Percentiles rank a stretch among this genome's conserved stretches.
Conservation (phyloP, 2,113 vertebrate species). For the Chionodraco myersi region DNA sequence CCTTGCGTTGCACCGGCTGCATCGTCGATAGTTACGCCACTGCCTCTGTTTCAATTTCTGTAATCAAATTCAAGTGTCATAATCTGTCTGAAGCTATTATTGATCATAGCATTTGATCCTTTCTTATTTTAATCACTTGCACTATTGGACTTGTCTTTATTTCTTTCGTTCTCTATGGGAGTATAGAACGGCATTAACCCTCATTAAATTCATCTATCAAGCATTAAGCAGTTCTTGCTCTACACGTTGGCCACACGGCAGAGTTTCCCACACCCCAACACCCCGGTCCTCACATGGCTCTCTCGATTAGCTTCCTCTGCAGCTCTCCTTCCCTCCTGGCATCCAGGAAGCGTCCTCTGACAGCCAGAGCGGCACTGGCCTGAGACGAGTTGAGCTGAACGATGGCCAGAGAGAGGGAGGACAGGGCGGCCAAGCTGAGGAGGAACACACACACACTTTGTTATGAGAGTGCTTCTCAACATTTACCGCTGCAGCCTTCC, state of each 20-base stretch:
- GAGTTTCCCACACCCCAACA: background rate
- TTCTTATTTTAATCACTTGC: background rate
- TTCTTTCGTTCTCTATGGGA: background rate
- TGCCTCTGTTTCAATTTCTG: no score
- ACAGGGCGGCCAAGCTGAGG: constrained; percentile 73
- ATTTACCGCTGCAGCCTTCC: constrained; percentile 41
- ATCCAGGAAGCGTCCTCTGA: constrained; percentile 77
- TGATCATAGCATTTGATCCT: background rate
- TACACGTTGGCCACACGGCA: constrained; percentile 26
- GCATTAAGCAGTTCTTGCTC: constrained; percentile 10
- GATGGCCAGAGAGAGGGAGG: constrained; percentile 77
- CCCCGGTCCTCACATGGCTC: constrained; percentile 74
- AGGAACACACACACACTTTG: constrained; percentile 12
- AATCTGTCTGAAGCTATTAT: background rate
- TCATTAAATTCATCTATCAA: constrained; percentile 7
- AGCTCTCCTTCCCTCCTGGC: constrained; percentile 73
- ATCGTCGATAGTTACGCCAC: no score
- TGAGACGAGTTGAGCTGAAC: constrained; percentile 82
- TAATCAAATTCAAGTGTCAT: no score
- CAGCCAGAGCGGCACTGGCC: constrained; percentile 78
- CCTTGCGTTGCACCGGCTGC: no score
- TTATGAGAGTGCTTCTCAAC: constrained; percentile 29
- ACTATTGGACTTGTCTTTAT: background rate
- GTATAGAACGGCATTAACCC: background rate
- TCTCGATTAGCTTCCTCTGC: constrained; percentile 78